phyloP scores from a whole-genome alignment of 1,140 invertebrate genomes.

The Leptopilina boulardi region DNA sequence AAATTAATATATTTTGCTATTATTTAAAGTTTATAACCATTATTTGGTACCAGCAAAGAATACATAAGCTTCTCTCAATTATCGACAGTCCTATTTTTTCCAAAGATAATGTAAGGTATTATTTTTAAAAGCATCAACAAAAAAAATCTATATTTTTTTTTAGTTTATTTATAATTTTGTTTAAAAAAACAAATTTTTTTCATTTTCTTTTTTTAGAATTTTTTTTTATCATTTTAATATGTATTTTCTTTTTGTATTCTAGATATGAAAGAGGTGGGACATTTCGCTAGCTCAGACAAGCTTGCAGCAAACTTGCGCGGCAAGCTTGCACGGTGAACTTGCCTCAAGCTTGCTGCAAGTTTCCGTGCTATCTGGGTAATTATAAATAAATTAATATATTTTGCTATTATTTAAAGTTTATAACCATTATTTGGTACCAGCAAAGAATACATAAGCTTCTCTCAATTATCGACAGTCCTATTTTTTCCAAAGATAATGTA shows the following conservation, averaged over 20 bases:
- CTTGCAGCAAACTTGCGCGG: too few relatives aligned
- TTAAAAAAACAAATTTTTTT: too few relatives aligned
- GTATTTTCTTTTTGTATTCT: not conserved
- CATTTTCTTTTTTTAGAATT: too few relatives aligned
- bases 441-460: constrained; percentile 54
- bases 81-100: constrained; percentile 48
- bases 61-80: constrained; percentile 52
- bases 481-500: constrained; percentile 51
- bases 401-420: constrained; percentile 40
- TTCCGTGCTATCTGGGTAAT: too few relatives aligned
- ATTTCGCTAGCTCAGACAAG: too few relatives aligned
- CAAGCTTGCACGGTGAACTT: too few relatives aligned
- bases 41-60: constrained; percentile 47
- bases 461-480: constrained; percentile 40
- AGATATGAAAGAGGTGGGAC: constrained; percentile 38
- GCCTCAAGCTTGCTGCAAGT: too few relatives aligned
- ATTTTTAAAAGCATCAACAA: too few relatives aligned
- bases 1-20: too few relatives aligned
- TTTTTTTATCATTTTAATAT: not conserved
- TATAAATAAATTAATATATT: too few relatives aligned
- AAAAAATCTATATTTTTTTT: too few relatives aligned
- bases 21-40: constrained; percentile 50
- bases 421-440: constrained; percentile 50
- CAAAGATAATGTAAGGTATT: constrained; percentile 48
- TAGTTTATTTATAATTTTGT: too few relatives aligned